These are phyloP conservation scores for Kryphioiulus occultus DNA, from an alignment of 2,888 invertebrate species.

Conservation along the genomic window DNA sequence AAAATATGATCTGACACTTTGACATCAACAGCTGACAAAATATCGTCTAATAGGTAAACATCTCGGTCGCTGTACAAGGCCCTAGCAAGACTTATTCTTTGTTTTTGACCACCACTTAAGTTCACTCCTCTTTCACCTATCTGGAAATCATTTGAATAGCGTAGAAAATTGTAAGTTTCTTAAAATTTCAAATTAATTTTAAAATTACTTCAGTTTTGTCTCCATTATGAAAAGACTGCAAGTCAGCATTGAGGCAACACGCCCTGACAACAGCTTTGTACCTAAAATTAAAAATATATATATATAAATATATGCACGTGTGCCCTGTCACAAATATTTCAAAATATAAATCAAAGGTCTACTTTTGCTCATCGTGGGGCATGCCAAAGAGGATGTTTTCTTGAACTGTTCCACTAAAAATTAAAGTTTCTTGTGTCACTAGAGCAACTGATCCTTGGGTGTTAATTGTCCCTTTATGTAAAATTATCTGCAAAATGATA, in stretches of 20 bases:
- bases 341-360: no score
- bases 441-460: no score
- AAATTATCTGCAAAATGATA: no score
- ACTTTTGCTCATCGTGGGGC: no score
- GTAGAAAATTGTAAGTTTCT: background rate
- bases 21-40: constrained; percentile 65
- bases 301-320: no score
- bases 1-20: constrained; percentile 67
- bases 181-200: background rate
- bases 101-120: constrained; percentile 67
- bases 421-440: no score
- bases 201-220: constrained; percentile 33
- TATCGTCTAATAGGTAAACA: constrained; percentile 68
- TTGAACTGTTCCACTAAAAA: no score
- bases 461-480: no score
- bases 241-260: constrained; percentile 20
- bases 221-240: background rate
- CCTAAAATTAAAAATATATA: no score
- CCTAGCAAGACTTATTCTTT: constrained; percentile 63
- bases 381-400: no score
- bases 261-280: background rate
- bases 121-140: constrained; percentile 70
- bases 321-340: no score
- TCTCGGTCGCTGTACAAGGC: constrained; percentile 62
- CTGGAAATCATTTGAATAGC: background rate